A percentile compares a stretch with the other conserved stretches of the same genome.
Evolutionary conservation across 2,797 vertebrate species (phyloP).

Genomic region (Acanthornis magna): DNA sequence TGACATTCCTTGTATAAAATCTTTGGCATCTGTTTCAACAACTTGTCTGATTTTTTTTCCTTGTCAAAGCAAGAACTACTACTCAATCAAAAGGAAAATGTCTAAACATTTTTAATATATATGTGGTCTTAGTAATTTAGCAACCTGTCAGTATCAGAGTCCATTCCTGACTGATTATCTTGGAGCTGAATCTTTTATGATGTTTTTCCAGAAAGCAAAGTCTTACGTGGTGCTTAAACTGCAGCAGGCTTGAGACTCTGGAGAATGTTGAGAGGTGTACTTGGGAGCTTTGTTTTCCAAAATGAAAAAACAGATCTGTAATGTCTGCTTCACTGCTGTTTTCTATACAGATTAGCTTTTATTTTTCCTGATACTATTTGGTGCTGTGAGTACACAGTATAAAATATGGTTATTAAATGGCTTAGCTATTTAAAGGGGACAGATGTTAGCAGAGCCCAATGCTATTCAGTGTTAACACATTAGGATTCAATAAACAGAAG

Average conservation of each 20-base stretch:
- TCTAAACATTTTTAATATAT: background rate
- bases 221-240: background rate
- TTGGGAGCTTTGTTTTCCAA: background rate
- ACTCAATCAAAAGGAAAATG: background rate
- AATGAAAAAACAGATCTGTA: background rate
- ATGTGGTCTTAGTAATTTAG: background rate
- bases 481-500: background rate
- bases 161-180: background rate
- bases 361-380: background rate
- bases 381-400: background rate
- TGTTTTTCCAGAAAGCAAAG: background rate
- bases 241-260: background rate
- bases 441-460: background rate
- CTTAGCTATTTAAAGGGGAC: background rate
- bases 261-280: background rate
- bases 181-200: background rate
- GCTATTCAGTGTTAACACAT: background rate
- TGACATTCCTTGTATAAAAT: slow-evolving; percentile 70
- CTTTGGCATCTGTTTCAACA: slow-evolving; percentile 42
- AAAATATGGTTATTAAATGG: background rate
- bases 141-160: background rate
- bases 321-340: background rate
- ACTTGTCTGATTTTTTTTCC: background rate
- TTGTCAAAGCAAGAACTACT: background rate
- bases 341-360: background rate